Conservation (phyloP, 2,113 vertebrate species). For the Pseudopodoces humilis region DNA sequence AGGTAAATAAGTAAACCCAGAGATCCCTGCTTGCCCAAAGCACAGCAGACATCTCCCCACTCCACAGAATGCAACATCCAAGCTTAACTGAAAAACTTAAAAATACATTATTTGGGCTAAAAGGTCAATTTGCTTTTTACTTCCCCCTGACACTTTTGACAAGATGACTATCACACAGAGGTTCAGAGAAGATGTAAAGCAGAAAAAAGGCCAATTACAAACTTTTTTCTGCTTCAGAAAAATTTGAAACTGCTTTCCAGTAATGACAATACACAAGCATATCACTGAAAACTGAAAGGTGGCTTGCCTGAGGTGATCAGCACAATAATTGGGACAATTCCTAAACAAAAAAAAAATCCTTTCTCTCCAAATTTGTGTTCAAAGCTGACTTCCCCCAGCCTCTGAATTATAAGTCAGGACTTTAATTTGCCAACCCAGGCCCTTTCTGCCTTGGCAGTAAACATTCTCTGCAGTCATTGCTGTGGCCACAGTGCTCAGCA, state of each 20-base stretch:
- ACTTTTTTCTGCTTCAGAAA: background rate
- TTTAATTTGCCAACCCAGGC: background rate
- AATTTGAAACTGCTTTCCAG: background rate
- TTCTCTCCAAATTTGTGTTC: background rate
- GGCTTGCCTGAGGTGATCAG: background rate
- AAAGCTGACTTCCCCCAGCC: background rate
- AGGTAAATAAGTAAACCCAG: background rate
- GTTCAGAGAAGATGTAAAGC: slow-evolving; percentile 5
- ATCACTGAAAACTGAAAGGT: background rate
- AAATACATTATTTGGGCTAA: background rate
- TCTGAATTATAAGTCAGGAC: background rate
- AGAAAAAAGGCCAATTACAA: background rate
- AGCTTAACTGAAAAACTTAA: background rate
- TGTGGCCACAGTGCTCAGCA: background rate
- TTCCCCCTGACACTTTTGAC: slow-evolving; percentile 16
- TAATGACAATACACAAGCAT: background rate
- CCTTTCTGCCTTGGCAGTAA: background rate
- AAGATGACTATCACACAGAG: background rate
- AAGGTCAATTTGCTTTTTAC: background rate
- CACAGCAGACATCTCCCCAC: background rate
- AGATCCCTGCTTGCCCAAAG: background rate
- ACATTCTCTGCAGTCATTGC: background rate
- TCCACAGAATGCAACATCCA: background rate
- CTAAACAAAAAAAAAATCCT: background rate
- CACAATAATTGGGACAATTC: background rate